Percentiles rank a stretch among this genome's conserved stretches.
These are phyloP conservation scores for Poeciliopsis paucimaculata DNA, from an alignment of 2,797 vertebrate genomes.

Conservation along the genomic window DNA sequence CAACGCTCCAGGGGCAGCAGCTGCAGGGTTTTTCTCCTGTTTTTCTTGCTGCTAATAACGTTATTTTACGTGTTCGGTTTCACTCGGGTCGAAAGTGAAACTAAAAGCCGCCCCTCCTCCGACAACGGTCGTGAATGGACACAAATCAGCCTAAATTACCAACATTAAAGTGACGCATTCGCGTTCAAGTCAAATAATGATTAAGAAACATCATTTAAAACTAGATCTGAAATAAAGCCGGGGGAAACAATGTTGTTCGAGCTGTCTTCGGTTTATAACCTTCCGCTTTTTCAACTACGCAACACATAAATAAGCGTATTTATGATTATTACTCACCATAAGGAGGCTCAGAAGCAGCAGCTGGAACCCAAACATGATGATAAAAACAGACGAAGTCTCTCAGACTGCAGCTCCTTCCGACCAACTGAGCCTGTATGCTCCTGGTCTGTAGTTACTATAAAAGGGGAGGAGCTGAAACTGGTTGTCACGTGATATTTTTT, in stretches of 20 bases:
- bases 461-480: not conserved
- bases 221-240: fast-evolving
- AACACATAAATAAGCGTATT: fast-evolving
- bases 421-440: not conserved
- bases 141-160: not conserved
- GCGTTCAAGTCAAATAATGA: fast-evolving
- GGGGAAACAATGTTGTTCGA: not conserved
- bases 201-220: fast-evolving
- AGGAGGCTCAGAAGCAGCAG: not conserved
- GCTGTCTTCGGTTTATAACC: not conserved
- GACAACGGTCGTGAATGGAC: not conserved
- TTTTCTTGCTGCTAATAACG: fast-evolving
- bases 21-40: not conserved
- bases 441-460: not conserved
- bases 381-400: not conserved
- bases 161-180: fast-evolving
- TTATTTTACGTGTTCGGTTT: not conserved
- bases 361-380: not conserved
- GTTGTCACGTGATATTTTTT: not conserved
- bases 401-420: not conserved
- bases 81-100: constrained; percentile 64
- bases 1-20: fast-evolving
- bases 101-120: not conserved
- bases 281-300: fast-evolving
- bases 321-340: constrained; percentile 27